Base-by-base conservation (phyloP, 2,797 vertebrate species). In the Coendou prehensilis region DNA sequence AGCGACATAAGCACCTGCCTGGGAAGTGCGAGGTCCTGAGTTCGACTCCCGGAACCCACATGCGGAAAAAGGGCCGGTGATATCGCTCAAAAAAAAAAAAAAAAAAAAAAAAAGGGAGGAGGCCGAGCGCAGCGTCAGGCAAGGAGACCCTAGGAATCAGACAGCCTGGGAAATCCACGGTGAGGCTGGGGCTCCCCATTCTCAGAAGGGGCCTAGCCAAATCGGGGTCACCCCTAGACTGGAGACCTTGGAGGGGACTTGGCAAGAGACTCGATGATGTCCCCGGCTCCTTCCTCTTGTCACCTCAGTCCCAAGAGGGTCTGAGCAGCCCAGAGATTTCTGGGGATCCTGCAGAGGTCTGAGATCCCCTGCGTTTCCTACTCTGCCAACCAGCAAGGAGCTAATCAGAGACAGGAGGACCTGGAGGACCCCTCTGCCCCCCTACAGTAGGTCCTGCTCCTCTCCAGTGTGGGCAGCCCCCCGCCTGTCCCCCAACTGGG, bases 291-390 rank as follows among this genome's bases (percentile, higher is more conserved):
- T 79, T 69, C 57, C 33, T 23, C 56, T 73, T 45, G 7, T 30
- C 23, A 84, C 47, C 37, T 6, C 56, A 37, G n/a, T 76, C 22
- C 81, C 41, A 33, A 18, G 78, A 56, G 52, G 9, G 37, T 82
- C 84, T 9, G 5, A n/a, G 80, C 28, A 84, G 18, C 28, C 80
- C 78, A 37, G 26, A 86, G 64, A 83, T 87, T 88, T 90, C 87
- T 78, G 94, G 91, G 79, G 93, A 95, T 96, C 93, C 89, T 87
- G 59, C 90, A 89, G 92, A 95, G 76, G 56, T 57, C 80, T 95
- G 75, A 95, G 95, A 67, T 79, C 90, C 80, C 91, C 69, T 59
- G n/a, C 84, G 88, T 67, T 93, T 93, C 87, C 96, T 76, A 67
- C 88, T 92, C 92, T 93, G 93, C 78, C 93, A 92, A 80, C 41